Evolutionary conservation across 2,888 invertebrate species (phyloP).

Genomic region (Lasioglossum leucozonium): DNA sequence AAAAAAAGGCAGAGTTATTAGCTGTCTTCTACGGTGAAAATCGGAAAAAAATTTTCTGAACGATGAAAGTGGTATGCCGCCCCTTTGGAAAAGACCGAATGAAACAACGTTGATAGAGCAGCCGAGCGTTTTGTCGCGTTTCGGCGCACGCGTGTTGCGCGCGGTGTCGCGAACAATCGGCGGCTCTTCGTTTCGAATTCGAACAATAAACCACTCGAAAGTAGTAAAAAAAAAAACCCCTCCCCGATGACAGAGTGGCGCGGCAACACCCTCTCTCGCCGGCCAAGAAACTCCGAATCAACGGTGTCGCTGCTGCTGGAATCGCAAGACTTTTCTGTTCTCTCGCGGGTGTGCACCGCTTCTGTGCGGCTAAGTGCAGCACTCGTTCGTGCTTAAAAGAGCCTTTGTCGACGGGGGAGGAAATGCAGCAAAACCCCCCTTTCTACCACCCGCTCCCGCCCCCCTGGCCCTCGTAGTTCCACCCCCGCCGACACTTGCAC

Average conservation of each 20-base stretch:
- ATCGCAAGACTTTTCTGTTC: constrained; percentile 36
- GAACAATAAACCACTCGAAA: constrained; percentile 30
- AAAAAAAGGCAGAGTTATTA: not conserved
- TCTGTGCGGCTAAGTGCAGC: constrained; percentile 48
- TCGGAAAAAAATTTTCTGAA: not conserved
- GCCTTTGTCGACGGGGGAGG: constrained; percentile 62
- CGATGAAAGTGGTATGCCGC: not conserved
- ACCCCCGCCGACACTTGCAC: constrained; percentile 31
- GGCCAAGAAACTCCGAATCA: constrained; percentile 41
- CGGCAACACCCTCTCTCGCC: not conserved
- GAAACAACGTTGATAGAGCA: not conserved
- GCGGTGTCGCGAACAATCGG: not conserved
- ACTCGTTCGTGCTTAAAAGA: constrained; percentile 62
- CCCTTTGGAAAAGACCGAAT: not conserved
- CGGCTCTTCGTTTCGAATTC: constrained; percentile 9
- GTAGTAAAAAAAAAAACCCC: too few relatives aligned
- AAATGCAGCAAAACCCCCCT: constrained; percentile 28
- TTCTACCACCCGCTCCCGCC: not conserved
- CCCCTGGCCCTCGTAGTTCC: constrained; percentile 22
- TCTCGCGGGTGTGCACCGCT: constrained; percentile 27
- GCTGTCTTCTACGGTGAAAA: not conserved
- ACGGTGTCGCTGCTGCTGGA: constrained; percentile 45
- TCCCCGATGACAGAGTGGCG: not conserved
- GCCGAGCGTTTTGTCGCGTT: not conserved
- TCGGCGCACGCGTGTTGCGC: not conserved